A percentile compares a stretch with the other conserved stretches of the same genome.
Evolutionary conservation across 1,140 invertebrate genomes (phyloP).

Genomic region (Eulimnadia texana): DNA sequence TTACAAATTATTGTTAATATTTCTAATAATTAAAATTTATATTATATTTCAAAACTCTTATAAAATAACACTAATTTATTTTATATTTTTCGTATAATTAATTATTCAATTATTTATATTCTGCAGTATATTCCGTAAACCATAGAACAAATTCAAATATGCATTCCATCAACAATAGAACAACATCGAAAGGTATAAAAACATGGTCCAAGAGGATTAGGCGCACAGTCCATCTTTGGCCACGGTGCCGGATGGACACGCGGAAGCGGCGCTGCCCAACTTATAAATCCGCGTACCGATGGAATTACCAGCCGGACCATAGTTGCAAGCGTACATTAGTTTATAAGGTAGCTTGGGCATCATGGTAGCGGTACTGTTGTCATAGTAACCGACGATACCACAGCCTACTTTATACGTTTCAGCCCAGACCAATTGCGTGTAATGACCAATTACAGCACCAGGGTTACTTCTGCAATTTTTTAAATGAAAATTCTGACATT

Average conservation of each 20-base stretch:
- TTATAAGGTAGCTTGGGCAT: background rate
- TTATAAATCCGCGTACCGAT: constrained; percentile 10
- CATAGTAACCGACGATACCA: constrained; percentile 4
- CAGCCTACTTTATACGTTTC: constrained; percentile 13
- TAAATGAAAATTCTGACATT: background rate
- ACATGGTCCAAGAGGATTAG: background rate
- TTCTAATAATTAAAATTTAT: too few relatives aligned
- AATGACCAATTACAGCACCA: constrained; percentile 9
- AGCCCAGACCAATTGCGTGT: constrained; percentile 16
- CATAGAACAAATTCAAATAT: too few relatives aligned
- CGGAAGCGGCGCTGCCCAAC: constrained; percentile 16
- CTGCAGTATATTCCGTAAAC: too few relatives aligned
- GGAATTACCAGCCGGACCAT: constrained; percentile 22
- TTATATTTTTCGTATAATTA: too few relatives aligned
- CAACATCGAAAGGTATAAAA: background rate
- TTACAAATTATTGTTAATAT: too few relatives aligned
- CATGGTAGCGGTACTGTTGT: background rate
- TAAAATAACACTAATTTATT: too few relatives aligned
- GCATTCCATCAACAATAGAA: too few relatives aligned
- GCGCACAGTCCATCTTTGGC: constrained; percentile 12
- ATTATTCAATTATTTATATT: too few relatives aligned
- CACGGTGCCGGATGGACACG: constrained; percentile 16
- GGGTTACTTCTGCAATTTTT: constrained; percentile 1
- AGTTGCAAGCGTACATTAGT: constrained; percentile 12
- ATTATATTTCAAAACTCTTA: too few relatives aligned